These are phyloP conservation scores for Latrodectus geometricus DNA, from an alignment of 1,140 invertebrate genomes.

Conservation along the genomic window DNA sequence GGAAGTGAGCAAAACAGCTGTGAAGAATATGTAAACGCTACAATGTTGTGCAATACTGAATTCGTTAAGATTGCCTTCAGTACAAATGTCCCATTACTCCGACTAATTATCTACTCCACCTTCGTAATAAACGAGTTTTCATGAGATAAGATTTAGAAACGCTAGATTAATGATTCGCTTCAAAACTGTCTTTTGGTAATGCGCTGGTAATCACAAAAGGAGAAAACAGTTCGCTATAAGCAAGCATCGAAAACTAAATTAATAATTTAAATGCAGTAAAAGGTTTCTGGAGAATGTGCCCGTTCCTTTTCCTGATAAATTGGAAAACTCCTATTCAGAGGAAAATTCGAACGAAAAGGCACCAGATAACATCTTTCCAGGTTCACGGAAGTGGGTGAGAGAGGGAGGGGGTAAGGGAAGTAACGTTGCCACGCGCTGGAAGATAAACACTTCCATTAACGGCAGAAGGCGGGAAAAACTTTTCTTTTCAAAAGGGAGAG, in stretches of 20 bases:
- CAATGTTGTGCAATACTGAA: too few species aligned
- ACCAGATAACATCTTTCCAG: not conserved
- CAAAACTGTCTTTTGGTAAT: not conserved
- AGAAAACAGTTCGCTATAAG: not conserved
- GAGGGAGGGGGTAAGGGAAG: too few species aligned
- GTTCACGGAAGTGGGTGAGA: not conserved
- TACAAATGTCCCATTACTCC: too few species aligned
- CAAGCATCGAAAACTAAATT: not conserved
- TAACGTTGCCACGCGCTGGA: not conserved
- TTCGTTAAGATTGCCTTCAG: too few species aligned
- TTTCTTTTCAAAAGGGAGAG: not conserved
- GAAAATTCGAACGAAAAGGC: not conserved
- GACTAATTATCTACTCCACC: too few species aligned
- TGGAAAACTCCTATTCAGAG: not conserved
- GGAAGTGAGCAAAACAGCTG: too few species aligned
- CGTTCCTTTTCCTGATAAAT: not conserved
- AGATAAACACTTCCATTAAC: slow-evolving; percentile 1
- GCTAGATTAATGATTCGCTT: not conserved
- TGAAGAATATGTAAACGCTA: too few species aligned
- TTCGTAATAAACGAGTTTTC: too few species aligned
- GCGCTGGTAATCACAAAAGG: not conserved
- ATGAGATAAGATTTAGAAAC: not conserved
- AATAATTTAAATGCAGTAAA: not conserved
- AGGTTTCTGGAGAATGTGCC: not conserved
- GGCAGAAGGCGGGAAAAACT: not conserved